Evolutionary conservation across 2,888 invertebrate species (phyloP), one percentile per base, ranked within the genome.

Genomic region (Macrosoma leucophasiata): DNA sequence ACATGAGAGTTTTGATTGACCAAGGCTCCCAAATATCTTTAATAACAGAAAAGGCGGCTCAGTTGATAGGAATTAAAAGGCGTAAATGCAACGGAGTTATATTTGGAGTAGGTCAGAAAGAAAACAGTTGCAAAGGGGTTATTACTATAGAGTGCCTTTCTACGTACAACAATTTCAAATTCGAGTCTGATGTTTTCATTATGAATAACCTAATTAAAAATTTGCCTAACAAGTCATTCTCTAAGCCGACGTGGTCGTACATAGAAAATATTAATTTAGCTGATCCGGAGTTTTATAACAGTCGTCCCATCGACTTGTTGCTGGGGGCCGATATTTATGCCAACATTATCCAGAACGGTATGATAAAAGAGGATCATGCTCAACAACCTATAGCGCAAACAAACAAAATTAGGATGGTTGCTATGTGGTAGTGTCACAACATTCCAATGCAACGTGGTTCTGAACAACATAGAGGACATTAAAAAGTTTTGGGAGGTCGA

Each of bases 11-110:
- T 4, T 24, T 49, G 2, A 28, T 48, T 0, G 39, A 45, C 24
- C 50, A 41, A 22, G 43, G 46, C 1, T 44, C 44, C 3, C 41
- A 46, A 21, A 32, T 25, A 14, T 43, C 43, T 2, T 25, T 49
- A 0, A 45, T 49, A 6, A 39, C 45, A 2, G 42, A 29, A 14
- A 37, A 39, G 3, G 48, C 45, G 4, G 43, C 46, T 1, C 41
- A 48, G 28, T 1, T 13, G 3, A 22, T 50, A 17, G 13, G 26
- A 9, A 10, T 43, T 5, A 21, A 18, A 3, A 22, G 43, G 13
- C 12, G 37, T 13, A 26, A 18, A 17, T 39, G 42, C 18, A 33
- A 40, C 2, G 43, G 46, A 1, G 18, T 32, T 4, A 26, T 50
- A 12, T 30, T 17, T 5, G 50, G 48, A 3, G 31, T 44, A 11